Conservation (phyloP, 2,888 invertebrate species). For the Ctenicera cuprea region DNA sequence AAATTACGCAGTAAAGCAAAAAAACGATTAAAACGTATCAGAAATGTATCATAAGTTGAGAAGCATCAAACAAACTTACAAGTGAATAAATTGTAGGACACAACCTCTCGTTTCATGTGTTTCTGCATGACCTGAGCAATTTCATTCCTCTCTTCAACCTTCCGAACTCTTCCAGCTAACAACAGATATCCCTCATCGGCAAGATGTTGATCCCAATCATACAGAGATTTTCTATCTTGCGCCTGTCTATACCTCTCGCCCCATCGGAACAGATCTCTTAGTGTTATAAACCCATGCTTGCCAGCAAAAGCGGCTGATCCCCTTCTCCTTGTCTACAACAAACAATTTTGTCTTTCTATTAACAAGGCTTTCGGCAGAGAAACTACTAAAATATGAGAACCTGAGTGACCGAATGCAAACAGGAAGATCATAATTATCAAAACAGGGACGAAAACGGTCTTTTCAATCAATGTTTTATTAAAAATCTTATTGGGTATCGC, state of each 20-base stretch:
- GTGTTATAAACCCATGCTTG: slow-evolving; percentile 94
- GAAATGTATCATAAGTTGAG: neutral
- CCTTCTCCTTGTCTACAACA: slow-evolving; percentile 78
- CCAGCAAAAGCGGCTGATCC: slow-evolving; percentile 93
- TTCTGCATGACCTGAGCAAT: slow-evolving; percentile 87
- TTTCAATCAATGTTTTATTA: too few species aligned
- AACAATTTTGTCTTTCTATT: too few species aligned
- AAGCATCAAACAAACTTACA: slow-evolving; percentile 66
- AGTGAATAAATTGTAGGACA: slow-evolving; percentile 83
- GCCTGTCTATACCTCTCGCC: slow-evolving; percentile 91
- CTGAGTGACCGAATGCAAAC: too few species aligned
- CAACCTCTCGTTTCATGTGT: slow-evolving; percentile 86
- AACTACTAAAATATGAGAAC: too few species aligned
- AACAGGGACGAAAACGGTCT: too few species aligned
- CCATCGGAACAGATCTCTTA: slow-evolving; percentile 97
- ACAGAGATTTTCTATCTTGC: slow-evolving; percentile 77
- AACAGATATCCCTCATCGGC: slow-evolving; percentile 97
- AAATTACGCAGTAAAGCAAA: too few species aligned
- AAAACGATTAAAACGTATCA: too few species aligned
- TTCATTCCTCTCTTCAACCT: slow-evolving; percentile 85
- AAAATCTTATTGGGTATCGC: too few species aligned
- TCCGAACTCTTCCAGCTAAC: slow-evolving; percentile 93
- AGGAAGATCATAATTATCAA: too few species aligned
- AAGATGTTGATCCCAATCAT: slow-evolving; percentile 98
- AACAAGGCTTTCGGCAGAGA: too few species aligned